These are phyloP conservation scores for Lepilemur ruficaudatus DNA, from an alignment of 2,797 vertebrate species.

Conservation along the genomic window DNA sequence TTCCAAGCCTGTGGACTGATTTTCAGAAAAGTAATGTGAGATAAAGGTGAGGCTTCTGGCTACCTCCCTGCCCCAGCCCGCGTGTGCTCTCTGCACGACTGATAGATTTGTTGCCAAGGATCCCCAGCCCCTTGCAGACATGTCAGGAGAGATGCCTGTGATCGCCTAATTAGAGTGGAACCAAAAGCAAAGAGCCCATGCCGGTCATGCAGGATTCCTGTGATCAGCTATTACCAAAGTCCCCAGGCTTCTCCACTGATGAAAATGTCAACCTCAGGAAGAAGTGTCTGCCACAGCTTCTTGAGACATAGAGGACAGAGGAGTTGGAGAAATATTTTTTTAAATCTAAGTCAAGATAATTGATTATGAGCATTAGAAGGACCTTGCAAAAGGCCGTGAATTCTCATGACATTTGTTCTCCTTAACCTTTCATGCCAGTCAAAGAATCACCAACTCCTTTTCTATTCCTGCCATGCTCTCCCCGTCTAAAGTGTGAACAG, in stretches of 20 bases:
- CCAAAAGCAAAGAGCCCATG: too few relatives aligned
- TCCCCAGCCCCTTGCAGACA: slow-evolving; percentile 23
- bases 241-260: slow-evolving; percentile 50
- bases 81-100: slow-evolving; percentile 20
- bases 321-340: neutral
- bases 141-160: slow-evolving; percentile 55
- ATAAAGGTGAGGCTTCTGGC: neutral
- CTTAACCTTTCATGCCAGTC: neutral
- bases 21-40: slow-evolving; percentile 28
- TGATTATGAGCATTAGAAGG: neutral
- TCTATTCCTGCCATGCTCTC: neutral
- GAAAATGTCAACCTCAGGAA: slow-evolving; percentile 49
- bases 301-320: neutral
- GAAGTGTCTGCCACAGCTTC: slow-evolving; percentile 1
- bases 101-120: slow-evolving; percentile 41
- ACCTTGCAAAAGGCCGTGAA: neutral
- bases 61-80: neutral
- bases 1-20: neutral
- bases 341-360: neutral
- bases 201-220: slow-evolving; percentile 18
- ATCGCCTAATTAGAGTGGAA: slow-evolving; percentile 66
- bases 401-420: neutral
- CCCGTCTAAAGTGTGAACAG: neutral
- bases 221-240: slow-evolving; percentile 59
- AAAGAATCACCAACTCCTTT: neutral